Evolutionary conservation across 2,888 invertebrate species (phyloP).

Genomic region (Drosophila testacea): DNA sequence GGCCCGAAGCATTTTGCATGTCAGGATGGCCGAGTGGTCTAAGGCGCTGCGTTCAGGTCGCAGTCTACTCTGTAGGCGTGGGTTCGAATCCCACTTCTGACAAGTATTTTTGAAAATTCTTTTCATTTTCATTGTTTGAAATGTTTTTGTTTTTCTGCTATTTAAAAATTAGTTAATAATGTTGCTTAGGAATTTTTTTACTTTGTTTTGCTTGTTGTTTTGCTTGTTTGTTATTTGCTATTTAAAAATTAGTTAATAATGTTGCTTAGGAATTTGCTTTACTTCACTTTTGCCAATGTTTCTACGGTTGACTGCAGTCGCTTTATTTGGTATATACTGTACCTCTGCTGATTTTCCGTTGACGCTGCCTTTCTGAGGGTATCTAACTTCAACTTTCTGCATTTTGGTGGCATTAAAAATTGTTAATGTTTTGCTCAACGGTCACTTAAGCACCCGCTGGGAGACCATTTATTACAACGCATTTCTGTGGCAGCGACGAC

Average conservation of each 20-base stretch:
- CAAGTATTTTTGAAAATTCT: constrained; percentile 33
- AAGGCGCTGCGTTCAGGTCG: constrained; percentile 75
- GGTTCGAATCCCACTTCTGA: constrained; percentile 74
- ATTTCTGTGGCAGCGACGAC: constrained; percentile 28
- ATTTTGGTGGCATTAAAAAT: constrained; percentile 50
- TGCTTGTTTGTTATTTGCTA: background rate
- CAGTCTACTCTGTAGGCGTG: constrained; percentile 75
- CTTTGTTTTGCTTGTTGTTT: too few relatives aligned
- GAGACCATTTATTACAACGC: constrained; percentile 39
- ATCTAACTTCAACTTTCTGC: constrained; percentile 26
- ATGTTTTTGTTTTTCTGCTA: too few relatives aligned
- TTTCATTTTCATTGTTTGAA: background rate
- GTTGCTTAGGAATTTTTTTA: background rate
- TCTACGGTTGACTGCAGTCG: constrained; percentile 28
- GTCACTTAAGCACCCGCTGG: constrained; percentile 33
- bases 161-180: background rate
- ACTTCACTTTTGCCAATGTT: constrained; percentile 9
- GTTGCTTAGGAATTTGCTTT: background rate
- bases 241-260: background rate
- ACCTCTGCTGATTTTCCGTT: constrained; percentile 4
- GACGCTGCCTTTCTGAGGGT: background rate
- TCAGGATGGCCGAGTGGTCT: constrained; percentile 73
- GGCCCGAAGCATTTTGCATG: background rate
- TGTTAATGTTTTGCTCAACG: constrained; percentile 50
- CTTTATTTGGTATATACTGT: constrained; percentile 46